Evolutionary conservation across 2,888 invertebrate genomes (phyloP), one percentile per base, ranked within the genome.

Genomic region (Aspidiotus rigidus): DNA sequence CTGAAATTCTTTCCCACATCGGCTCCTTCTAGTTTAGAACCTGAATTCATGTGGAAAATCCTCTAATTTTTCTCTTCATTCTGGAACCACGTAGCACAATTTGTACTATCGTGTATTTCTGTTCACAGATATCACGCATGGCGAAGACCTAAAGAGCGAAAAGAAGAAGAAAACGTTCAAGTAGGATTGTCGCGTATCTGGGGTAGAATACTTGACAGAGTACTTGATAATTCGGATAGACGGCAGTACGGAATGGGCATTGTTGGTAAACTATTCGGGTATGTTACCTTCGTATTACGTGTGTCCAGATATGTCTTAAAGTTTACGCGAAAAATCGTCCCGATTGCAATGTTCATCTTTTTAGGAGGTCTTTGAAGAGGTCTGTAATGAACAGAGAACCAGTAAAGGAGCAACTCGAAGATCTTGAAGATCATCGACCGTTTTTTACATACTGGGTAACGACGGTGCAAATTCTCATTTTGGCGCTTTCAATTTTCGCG

Each of bases 361-460:
- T 28, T 28, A 88, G 88, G 74, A 81, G 86, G 73, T 86, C 87
- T 7, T 82, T 87, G 73, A 83, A 87, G 72, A 84, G 85, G 74
- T 87, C 87, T 54, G 83, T 88, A 62, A 80, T 84, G 70, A 83
- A 83, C 73, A 84, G 87, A 75, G 83, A 84, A 72, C 82, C 84
- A 69, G 84, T 89, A 53, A 85, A 82, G 71, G 83, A 85, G 64
- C 91, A 92, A 76, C 79, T 95, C 73, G 93, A 95, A 78, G 92
- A 94, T 79, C 84, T 95, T 77, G 90, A 91, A 74, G 96, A 97
- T 81, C 91, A 95, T 80, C 84, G 98, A 73, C 98, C 98, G 9
- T 96, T 91, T 81, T 99, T 99, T 80, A 99, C 98, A 54, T 99
- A 96, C 82, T 99, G 98, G 98, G 93, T 98, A 74, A 96, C 96